A percentile compares a stretch with the other conserved stretches of the same genome.
phyloP scores from a whole-genome alignment of 2,797 vertebrate species.

The Scolopax rusticola region DNA sequence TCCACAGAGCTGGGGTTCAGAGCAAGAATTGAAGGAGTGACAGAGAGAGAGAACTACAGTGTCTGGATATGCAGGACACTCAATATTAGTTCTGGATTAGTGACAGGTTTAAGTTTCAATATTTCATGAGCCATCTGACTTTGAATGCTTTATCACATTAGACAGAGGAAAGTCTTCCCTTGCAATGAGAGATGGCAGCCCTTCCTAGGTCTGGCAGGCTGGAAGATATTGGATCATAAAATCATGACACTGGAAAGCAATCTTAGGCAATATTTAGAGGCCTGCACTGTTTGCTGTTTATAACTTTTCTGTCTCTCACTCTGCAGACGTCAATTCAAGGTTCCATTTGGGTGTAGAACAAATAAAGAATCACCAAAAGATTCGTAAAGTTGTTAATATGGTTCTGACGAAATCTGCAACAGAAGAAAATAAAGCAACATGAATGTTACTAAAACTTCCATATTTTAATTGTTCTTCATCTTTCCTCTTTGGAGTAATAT shows the following conservation, averaged over 20 bases:
- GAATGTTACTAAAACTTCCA: too few relatives aligned
- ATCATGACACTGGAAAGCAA: constrained; percentile 32
- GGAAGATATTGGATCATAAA: constrained; percentile 42
- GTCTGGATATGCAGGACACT: neutral
- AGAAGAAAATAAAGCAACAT: neutral
- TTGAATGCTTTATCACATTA: neutral
- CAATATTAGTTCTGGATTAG: neutral
- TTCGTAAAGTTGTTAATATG: neutral
- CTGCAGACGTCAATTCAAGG: neutral
- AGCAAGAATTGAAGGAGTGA: neutral
- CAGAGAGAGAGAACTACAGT: neutral
- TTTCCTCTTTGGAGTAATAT: neutral
- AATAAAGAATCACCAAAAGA: neutral
- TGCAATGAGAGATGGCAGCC: neutral
- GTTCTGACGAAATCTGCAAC: neutral
- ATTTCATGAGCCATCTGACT: neutral
- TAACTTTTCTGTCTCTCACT: neutral
- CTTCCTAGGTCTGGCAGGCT: neutral
- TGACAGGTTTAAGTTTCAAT: constrained; percentile 22
- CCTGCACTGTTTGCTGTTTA: neutral
- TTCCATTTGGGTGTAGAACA: neutral
- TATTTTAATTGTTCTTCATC: too few relatives aligned
- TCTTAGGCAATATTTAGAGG: constrained; percentile 5
- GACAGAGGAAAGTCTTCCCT: neutral
- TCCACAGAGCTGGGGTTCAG: neutral